phyloP scores from a whole-genome alignment of 1,140 invertebrate genomes.

The Atta colombica region DNA sequence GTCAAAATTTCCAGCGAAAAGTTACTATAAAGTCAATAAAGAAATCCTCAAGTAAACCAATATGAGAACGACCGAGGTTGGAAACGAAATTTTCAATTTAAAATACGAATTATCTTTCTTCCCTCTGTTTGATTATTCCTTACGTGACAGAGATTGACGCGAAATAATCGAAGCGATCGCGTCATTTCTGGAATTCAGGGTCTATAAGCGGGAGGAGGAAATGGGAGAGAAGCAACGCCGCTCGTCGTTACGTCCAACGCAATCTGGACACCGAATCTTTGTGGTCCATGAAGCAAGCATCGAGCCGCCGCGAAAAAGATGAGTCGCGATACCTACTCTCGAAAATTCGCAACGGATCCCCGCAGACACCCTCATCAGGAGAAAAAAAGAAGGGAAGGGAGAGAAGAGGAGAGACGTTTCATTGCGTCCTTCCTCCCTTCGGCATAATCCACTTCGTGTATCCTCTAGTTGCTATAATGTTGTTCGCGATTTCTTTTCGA shows the following conservation, averaged over 20 bases:
- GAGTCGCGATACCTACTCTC: slow-evolving; percentile 69
- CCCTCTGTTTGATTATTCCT: background rate
- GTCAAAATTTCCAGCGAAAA: background rate
- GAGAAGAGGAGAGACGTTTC: background rate
- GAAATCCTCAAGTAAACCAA: background rate
- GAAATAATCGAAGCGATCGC: background rate
- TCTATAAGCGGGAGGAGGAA: background rate
- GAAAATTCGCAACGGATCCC: slow-evolving; percentile 82
- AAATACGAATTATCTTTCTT: background rate
- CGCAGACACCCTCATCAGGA: slow-evolving; percentile 72
- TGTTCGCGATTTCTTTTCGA: slow-evolving; percentile 46
- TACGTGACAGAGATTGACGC: background rate
- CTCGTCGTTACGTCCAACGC: slow-evolving; percentile 20
- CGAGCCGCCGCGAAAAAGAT: slow-evolving; percentile 9
- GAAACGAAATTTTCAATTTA: background rate
- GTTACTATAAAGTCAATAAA: background rate
- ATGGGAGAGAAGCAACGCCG: background rate
- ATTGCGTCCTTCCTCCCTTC: slow-evolving; percentile 30
- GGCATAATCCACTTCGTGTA: slow-evolving; percentile 62
- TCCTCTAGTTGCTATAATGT: slow-evolving; percentile 64
- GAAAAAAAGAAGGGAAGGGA: slow-evolving; percentile 4
- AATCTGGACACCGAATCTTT: slow-evolving; percentile 48
- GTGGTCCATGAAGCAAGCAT: background rate
- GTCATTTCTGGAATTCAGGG: slow-evolving; percentile 18
- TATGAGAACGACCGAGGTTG: background rate